Evolutionary conservation across 1,140 invertebrate species (phyloP), one percentile per base, ranked within the genome.

Genomic region (Cyphomyrmex costatus): DNA sequence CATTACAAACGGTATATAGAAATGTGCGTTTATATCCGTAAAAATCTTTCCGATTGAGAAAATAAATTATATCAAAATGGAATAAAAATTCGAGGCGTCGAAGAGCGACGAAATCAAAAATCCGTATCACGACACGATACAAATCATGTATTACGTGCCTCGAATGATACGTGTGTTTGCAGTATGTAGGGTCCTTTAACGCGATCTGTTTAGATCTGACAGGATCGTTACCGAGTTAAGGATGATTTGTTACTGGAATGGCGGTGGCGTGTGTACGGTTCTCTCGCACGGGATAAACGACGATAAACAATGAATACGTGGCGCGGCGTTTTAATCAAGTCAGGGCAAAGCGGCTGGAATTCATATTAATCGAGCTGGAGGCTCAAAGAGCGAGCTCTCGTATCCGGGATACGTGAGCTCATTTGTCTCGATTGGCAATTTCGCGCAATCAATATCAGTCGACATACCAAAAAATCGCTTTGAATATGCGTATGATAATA

Each of bases 321-420:
- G 58, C 27, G 36, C n/a, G 7, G 24, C 79, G 79, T 83, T 83
- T 83, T 74, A 83, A 83, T 83, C 53, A 83, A 73, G 68, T 83
- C 70, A 73, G 33, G 21, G 16, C 12, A 60, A 83, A 73, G 53
- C 53, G 68, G 30, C 16, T 49, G 68, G 68, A 74, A 73, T 83
- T 83, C 53, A 83, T 74, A 74, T 83, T 83, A 83, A 83, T 74
- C 36, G 19, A 4, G 3, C 24, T 30, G 16, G 16, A 21, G 30
- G 16, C 68, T 83, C 79, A 83, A 83, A 83, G 68, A 74, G 68
- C 24, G 53, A 21, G 19, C 53, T 33, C n/a, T 33, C 53, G n/a
- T 74, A 49, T 73, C 46, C 2, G 36, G 24, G 27, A 83, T 83
- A 74, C 53, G 65, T 56, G 36, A 4, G 53, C 27, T 73, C n/a